phyloP scores from a whole-genome alignment of 2,797 vertebrate genomes.

The Denticeps clupeoides region DNA sequence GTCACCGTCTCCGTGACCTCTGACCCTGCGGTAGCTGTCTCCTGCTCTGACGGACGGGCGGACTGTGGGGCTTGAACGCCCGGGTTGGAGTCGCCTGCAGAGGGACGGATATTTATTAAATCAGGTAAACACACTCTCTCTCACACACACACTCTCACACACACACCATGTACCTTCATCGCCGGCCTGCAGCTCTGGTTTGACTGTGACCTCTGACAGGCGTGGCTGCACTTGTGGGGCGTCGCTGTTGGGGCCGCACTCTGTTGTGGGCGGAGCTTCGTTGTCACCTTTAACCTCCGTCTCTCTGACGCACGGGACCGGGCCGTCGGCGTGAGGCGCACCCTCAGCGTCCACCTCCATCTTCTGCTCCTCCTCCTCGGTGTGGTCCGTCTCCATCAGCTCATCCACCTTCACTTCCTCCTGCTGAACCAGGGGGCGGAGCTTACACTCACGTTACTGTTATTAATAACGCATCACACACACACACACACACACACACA shows the following conservation, averaged over 20 bases:
- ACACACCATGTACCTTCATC: not conserved
- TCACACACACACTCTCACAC: not conserved
- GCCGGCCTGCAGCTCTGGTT: not conserved
- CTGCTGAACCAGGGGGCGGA: constrained; percentile 5
- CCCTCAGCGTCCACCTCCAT: not conserved
- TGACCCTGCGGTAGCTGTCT: no score
- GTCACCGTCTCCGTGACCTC: no score
- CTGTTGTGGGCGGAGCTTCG: not conserved
- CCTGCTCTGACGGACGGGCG: no score
- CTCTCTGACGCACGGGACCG: no score
- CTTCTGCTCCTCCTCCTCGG: not conserved
- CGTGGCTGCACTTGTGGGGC: not conserved
- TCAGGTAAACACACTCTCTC: not conserved
- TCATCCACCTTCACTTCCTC: constrained; percentile 16
- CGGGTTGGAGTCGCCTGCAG: no score
- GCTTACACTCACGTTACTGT: not conserved
- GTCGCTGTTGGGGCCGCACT: not conserved
- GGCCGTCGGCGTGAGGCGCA: not conserved
- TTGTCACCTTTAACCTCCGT: not conserved
- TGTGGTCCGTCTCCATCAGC: constrained; percentile 3
- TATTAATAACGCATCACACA: not conserved
- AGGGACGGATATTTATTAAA: no score
- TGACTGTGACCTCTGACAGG: not conserved
- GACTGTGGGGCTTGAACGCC: no score
- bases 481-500: not conserved